Percentiles rank a stretch among this genome's conserved stretches.
These are phyloP conservation scores for Stenchaetothrips biformis DNA, from an alignment of 2,888 invertebrate species.

Conservation along the genomic window DNA sequence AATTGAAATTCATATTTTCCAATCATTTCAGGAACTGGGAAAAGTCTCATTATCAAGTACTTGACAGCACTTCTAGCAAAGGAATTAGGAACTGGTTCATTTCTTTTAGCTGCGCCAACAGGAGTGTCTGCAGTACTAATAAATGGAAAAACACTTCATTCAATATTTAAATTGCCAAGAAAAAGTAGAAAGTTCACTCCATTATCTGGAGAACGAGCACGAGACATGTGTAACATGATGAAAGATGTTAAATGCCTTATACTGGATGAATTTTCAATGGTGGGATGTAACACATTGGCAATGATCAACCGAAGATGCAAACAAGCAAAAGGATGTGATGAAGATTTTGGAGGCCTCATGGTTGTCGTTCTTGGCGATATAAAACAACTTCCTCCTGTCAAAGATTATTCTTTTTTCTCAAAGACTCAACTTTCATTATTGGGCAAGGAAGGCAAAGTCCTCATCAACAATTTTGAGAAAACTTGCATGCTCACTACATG, in stretches of 20 bases:
- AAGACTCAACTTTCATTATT: no score
- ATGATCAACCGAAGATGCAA: not conserved
- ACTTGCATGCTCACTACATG: not conserved
- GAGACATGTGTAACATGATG: not conserved
- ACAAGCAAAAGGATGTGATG: not conserved
- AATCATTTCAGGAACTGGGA: not conserved
- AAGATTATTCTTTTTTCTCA: no score
- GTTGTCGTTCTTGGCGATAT: not conserved
- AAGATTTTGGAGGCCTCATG: not conserved
- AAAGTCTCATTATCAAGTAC: not conserved
- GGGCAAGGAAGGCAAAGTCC: not conserved
- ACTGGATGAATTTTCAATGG: not conserved
- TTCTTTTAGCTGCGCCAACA: not conserved
- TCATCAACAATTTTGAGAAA: not conserved
- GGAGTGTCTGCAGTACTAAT: not conserved
- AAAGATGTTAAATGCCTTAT: not conserved
- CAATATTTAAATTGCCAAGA: not conserved
- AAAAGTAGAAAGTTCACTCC: not conserved
- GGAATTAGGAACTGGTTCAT: not conserved
- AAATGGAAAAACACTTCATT: not conserved
- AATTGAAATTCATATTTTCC: no score
- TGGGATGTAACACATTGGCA: not conserved
- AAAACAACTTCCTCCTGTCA: no score
- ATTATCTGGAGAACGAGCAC: not conserved
- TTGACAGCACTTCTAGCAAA: not conserved